These are phyloP conservation scores for Pongo pygmaeus DNA, from an alignment of 2,113 vertebrate species.

Conservation along the genomic window DNA sequence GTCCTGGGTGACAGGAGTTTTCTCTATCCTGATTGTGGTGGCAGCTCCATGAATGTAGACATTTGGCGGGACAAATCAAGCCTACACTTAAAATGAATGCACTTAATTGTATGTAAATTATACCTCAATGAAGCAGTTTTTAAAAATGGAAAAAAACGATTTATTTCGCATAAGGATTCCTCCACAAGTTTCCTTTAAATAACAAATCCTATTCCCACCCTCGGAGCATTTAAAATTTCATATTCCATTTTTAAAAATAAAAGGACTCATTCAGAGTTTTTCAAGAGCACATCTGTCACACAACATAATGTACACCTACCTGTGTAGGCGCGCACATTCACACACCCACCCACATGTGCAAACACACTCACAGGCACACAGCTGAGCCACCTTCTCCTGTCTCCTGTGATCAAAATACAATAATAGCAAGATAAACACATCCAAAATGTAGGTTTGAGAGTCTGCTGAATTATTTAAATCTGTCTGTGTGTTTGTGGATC, in stretches of 20 bases:
- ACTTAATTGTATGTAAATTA: background rate
- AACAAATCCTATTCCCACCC: constrained; percentile 69
- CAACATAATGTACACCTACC: constrained; percentile 68
- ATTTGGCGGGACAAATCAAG: background rate
- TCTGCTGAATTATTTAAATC: constrained; percentile 13
- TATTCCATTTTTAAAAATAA: constrained; percentile 68
- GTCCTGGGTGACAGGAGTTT: background rate
- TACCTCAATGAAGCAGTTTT: constrained; percentile 27
- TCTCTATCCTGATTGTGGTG: background rate
- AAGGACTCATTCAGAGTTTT: constrained; percentile 70
- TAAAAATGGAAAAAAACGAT: background rate
- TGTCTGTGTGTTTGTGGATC: background rate
- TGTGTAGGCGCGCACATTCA: constrained; percentile 51
- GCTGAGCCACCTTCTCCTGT: constrained; percentile 66
- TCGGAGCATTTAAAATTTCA: constrained; percentile 58
- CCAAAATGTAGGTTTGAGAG: constrained; percentile 44
- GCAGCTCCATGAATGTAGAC: background rate
- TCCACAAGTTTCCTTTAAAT: constrained; percentile 68
- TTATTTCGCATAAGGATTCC: constrained; percentile 56
- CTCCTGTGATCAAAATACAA: constrained; percentile 66
- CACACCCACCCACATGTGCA: constrained; percentile 52
- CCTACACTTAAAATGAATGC: background rate
- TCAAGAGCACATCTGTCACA: constrained; percentile 61
- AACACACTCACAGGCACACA: constrained; percentile 62
- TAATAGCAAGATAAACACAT: constrained; percentile 60